Percentiles rank a stretch among this genome's conserved stretches.
These are phyloP conservation scores for Conistra vaccinii DNA, from an alignment of 2,888 invertebrate species.

Conservation along the genomic window DNA sequence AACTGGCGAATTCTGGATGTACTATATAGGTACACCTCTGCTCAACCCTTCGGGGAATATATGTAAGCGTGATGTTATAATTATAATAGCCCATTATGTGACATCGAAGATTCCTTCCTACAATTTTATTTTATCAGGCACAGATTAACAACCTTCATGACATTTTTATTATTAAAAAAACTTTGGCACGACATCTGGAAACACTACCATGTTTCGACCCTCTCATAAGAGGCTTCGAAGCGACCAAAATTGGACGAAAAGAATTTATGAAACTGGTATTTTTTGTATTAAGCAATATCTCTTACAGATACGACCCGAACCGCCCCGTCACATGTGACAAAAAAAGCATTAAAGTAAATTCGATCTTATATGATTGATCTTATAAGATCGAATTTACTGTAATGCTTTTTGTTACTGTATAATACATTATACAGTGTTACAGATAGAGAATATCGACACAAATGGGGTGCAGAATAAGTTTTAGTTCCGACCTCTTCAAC, in stretches of 20 bases:
- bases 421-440: no score
- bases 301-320: neutral
- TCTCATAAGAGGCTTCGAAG: neutral
- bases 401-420: no score
- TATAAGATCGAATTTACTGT: no score
- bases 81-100: no score
- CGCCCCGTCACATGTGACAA: neutral
- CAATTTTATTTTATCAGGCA: neutral
- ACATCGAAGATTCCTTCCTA: neutral
- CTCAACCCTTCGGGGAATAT: no score
- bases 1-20: no score
- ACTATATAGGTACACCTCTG: no score
- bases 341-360: neutral
- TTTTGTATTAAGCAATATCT: constrained; percentile 16
- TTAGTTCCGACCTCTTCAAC: no score
- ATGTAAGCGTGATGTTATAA: no score
- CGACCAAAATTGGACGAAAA: neutral
- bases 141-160: no score
- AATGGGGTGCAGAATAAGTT: no score
- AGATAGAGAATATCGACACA: neutral
- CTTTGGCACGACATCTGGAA: constrained; percentile 22
- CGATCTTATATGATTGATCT: no score
- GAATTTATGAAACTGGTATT: neutral
- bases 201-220: neutral
- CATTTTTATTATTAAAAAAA: constrained; percentile 20